Conservation (phyloP, 2,888 invertebrate genomes). For the Acleris emargana region DNA sequence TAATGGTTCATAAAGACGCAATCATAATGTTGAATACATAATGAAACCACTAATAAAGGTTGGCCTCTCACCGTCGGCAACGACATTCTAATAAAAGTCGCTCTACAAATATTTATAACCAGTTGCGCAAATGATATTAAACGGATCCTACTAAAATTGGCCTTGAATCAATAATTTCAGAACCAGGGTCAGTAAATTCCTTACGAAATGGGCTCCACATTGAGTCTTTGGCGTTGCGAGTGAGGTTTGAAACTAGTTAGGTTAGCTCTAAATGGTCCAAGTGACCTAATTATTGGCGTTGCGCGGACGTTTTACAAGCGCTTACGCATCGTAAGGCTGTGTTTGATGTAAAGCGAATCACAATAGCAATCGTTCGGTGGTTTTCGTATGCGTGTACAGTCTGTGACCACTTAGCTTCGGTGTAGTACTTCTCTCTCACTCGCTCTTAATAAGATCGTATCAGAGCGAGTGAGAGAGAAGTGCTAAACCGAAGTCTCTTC, state of each 20-base stretch:
- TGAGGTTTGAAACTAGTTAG: conserved; percentile 20
- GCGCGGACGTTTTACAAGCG: conserved; percentile 18
- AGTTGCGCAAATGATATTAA: conserved; percentile 22
- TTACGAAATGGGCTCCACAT: no score
- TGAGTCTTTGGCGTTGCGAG: no score
- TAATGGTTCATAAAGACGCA: no score
- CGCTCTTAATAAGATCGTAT: no score
- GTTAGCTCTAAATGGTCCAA: conserved; percentile 18
- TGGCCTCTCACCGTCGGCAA: background rate
- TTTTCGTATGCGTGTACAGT: no score
- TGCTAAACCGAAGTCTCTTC: no score
- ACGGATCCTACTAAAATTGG: conserved; percentile 10
- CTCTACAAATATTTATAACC: conserved; percentile 12
- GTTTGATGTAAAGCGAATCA: background rate
- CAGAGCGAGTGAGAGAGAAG: no score
- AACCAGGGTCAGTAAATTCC: no score
- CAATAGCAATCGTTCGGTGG: no score
- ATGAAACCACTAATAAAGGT: background rate
- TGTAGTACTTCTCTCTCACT: no score
- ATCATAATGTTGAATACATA: no score
- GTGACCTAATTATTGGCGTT: conserved; percentile 31
- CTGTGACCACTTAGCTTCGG: no score
- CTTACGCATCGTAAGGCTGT: conserved; percentile 29
- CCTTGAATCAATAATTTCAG: conserved; percentile 20
- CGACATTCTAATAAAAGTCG: conserved; percentile 6